Conservation (phyloP, 1,140 invertebrate species). For the Brachionus plicatilis region DNA sequence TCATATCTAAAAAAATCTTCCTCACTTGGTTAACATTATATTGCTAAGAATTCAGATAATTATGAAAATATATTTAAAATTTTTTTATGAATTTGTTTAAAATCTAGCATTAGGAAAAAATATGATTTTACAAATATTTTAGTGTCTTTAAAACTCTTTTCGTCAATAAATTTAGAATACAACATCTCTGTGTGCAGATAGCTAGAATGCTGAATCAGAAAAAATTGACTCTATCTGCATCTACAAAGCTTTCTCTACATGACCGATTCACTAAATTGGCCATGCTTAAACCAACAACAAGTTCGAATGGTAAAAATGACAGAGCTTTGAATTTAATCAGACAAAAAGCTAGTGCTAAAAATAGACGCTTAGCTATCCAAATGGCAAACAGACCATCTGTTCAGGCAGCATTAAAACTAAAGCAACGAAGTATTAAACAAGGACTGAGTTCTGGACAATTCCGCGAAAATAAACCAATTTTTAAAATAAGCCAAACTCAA, state of each 20-base stretch:
- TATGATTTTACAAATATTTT: not conserved
- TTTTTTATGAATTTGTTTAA: too few species aligned
- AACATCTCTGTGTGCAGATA: not conserved
- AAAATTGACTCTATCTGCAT: not conserved
- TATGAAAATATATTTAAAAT: not conserved
- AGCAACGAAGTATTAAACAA: slow-evolving; percentile 45
- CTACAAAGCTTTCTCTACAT: slow-evolving; percentile 52
- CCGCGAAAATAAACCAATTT: not conserved
- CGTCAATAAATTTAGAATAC: not conserved
- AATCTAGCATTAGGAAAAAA: not conserved
- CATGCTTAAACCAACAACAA: not conserved
- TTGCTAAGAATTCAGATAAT: not conserved
- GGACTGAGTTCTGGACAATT: not conserved
- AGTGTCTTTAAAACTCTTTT: too few species aligned
- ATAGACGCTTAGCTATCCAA: slow-evolving; percentile 57
- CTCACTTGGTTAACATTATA: not conserved
- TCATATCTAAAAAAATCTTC: not conserved
- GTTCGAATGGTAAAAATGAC: not conserved
- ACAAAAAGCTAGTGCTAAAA: slow-evolving; percentile 52
- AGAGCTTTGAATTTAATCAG: not conserved
- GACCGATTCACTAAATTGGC: slow-evolving; percentile 48
- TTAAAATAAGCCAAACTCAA: not conserved
- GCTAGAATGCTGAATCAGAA: not conserved
- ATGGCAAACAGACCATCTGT: slow-evolving; percentile 59
- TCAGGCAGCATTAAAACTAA: slow-evolving; percentile 55